These are phyloP conservation scores for Lacanobia oleracea DNA, from an alignment of 2,888 invertebrate genomes.

Conservation along the genomic window DNA sequence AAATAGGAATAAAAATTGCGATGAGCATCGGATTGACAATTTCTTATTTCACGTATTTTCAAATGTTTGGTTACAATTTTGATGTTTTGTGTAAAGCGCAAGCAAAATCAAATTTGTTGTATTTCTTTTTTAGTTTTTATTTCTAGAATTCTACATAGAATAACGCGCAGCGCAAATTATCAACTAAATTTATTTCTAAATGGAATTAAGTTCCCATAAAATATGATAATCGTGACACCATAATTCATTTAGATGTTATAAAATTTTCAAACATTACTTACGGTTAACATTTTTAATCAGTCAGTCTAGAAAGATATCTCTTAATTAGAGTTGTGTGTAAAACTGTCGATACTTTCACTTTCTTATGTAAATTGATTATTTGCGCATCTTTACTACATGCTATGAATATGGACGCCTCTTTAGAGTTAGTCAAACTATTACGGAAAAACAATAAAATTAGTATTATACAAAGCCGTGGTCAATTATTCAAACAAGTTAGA, in stretches of 20 bases:
- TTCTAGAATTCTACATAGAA: constrained; percentile 68
- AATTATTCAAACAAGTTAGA: constrained; percentile 78
- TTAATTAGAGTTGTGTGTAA: constrained; percentile 82
- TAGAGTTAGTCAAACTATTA: constrained; percentile 89
- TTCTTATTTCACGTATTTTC: constrained; percentile 89
- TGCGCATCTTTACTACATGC: constrained; percentile 87
- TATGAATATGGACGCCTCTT: constrained; percentile 89
- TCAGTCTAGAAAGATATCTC: constrained; percentile 81
- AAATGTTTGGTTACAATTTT: constrained; percentile 82
- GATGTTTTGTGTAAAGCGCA: constrained; percentile 64
- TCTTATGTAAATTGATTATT: constrained; percentile 87
- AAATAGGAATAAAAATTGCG: constrained; percentile 75
- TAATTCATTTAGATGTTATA: constrained; percentile 82
- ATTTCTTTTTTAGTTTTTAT: constrained; percentile 67
- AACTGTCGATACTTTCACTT: constrained; percentile 82
- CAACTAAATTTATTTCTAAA: constrained; percentile 80
- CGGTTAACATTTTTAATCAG: constrained; percentile 78
- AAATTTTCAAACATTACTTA: constrained; percentile 79
- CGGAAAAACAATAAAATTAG: constrained; percentile 88
- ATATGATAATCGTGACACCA: constrained; percentile 72
- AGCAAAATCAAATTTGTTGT: constrained; percentile 69
- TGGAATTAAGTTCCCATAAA: constrained; percentile 90
- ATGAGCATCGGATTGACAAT: constrained; percentile 84
- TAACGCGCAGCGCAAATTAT: constrained; percentile 74
- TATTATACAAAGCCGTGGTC: constrained; percentile 87